Conservation (phyloP, 2,797 vertebrate genomes). For the Eulemur albifrons region DNA sequence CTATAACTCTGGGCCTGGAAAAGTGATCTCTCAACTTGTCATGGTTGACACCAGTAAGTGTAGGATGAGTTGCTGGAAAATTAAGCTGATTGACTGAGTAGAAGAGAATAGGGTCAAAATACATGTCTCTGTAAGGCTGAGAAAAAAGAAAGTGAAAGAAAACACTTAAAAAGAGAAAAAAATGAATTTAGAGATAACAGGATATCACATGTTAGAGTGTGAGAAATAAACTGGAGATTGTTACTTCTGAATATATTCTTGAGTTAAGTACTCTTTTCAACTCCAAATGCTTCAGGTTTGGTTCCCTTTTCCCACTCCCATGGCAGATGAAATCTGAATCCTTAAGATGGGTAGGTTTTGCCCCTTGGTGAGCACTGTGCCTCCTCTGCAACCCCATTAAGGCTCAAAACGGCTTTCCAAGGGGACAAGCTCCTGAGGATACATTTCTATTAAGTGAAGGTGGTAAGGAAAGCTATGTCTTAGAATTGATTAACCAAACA, state of each 20-base stretch:
- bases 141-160: neutral
- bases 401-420: neutral
- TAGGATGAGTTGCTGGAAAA: neutral
- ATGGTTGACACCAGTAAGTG: neutral
- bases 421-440: neutral
- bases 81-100: neutral
- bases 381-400: neutral
- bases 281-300: neutral
- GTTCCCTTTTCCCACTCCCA: neutral
- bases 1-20: neutral
- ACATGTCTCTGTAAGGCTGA: neutral
- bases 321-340: neutral
- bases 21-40: neutral
- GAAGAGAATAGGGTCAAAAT: neutral
- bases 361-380: neutral
- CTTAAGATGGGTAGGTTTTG: neutral
- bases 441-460: neutral
- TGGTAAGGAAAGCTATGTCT: neutral
- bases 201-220: neutral
- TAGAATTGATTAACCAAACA: neutral
- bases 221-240: neutral
- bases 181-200: neutral
- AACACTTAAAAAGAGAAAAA: neutral
- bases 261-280: neutral
- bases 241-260: constrained; percentile 1